These are phyloP conservation scores for Centruroides vittatus DNA, from an alignment of 1,140 invertebrate species.

Conservation along the genomic window DNA sequence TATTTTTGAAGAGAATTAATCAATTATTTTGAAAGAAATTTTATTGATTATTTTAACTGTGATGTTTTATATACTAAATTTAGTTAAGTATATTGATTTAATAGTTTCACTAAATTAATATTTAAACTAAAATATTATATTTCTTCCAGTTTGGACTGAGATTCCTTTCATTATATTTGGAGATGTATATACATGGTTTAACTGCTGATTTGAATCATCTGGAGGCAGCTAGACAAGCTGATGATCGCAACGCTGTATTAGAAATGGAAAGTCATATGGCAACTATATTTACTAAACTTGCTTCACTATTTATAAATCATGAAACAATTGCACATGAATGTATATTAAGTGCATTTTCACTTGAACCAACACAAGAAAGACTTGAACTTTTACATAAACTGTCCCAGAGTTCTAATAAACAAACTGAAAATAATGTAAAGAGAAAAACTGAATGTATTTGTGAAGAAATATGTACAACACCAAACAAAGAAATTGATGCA, in stretches of 20 bases:
- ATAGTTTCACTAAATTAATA: background rate
- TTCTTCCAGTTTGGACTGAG: conserved; percentile 11
- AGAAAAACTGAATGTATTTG: background rate
- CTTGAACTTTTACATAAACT: conserved; percentile 10
- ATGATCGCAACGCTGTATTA: conserved; percentile 7
- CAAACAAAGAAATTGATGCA: background rate
- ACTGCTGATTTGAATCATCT: conserved; percentile 12
- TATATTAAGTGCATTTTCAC: conserved; percentile 11
- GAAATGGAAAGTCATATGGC: conserved; percentile 16
- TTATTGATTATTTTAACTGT: no score
- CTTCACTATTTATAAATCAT: conserved; percentile 9
- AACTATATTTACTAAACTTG: conserved; percentile 12
- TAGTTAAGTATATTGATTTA: no score
- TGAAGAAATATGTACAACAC: background rate
- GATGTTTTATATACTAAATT: no score
- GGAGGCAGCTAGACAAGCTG: conserved; percentile 13
- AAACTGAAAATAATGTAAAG: background rate
- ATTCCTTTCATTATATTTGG: conserved; percentile 11
- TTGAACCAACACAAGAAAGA: conserved; percentile 9
- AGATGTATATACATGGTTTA: conserved; percentile 11
- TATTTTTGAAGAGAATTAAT: no score
- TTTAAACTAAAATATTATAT: background rate
- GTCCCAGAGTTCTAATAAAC: background rate
- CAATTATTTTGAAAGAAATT: no score
- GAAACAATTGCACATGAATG: conserved; percentile 12